Base-by-base conservation (phyloP, 2,797 vertebrate species). In the Vireo griseus region DNA sequence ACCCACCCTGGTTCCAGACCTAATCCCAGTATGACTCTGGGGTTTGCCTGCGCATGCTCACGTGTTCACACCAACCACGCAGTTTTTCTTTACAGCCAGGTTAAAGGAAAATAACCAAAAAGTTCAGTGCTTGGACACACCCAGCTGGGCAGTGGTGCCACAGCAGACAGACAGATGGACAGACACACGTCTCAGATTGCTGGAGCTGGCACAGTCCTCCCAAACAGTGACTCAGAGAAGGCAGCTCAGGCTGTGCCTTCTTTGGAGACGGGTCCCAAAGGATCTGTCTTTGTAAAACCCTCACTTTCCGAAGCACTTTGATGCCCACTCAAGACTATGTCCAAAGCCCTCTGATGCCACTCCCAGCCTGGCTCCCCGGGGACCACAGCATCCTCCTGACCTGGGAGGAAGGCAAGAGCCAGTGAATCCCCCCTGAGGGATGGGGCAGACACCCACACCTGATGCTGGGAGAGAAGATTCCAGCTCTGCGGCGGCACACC, bases 401-500 rank as follows among this genome's bases (percentile, higher is more conserved):
- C 19, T 10, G 25, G 45, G 71, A 79, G 50, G 65, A 45, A 82
- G 42, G 22, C 4, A 8, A 57, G 42, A 86, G 35, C 26, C 1
- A 2, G 28, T 3, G 61, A 45, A 52, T 7, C 31, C 58, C 10
- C 39, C 2, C 37, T 0, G 7, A 44, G 9, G 47, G n/a, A 45
- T 2, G 24, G 2, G 28, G 50, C 69, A 50, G 52, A 58, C 29
- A 45, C n/a, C 50, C n/a, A 24, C 22, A 10, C 7, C 48, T 10
- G 1, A 18, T 25, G 24, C 37, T 10, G 61, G 65, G 33, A 72
- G 68, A 74, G 73, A 85, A 42, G 66, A 76, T 45, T 66, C 20
- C 37, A 33, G 81, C 48, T 57, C 16, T 20, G 54, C 0, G 0
- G 42, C 0, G 1, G 61, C 52, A 50, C 50, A n/a, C 7, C 55